Percentiles rank a stretch among this genome's conserved stretches.
phyloP scores from a whole-genome alignment of 2,797 vertebrate species.

The Siniperca obscura region DNA sequence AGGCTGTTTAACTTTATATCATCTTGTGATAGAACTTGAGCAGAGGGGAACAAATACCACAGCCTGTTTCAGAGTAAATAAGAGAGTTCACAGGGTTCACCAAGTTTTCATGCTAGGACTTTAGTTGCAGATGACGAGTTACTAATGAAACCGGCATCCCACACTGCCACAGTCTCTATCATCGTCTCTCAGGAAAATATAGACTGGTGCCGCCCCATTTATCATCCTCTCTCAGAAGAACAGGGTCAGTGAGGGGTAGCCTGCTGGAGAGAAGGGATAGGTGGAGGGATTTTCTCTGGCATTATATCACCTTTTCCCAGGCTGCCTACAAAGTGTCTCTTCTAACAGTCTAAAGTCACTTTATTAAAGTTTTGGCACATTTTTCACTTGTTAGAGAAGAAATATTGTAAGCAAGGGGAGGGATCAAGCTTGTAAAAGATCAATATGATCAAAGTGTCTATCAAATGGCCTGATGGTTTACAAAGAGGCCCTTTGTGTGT shows the following conservation, averaged over 20 bases:
- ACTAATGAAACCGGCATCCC: slow-evolving; percentile 45
- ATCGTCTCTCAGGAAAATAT: slow-evolving; percentile 51
- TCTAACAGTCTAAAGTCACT: slow-evolving; percentile 3
- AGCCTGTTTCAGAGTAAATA: background rate
- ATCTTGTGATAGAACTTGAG: background rate
- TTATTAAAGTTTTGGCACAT: slow-evolving; percentile 14
- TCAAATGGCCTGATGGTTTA: slow-evolving; percentile 14
- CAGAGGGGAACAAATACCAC: background rate
- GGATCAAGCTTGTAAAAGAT: slow-evolving; percentile 12
- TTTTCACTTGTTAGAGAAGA: background rate
- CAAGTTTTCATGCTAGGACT: slow-evolving; percentile 43
- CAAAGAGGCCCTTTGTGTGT: slow-evolving; percentile 39
- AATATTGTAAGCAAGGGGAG: background rate
- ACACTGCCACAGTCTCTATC: slow-evolving; percentile 50
- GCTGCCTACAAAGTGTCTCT: slow-evolving; percentile 41
- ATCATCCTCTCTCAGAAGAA: slow-evolving; percentile 72
- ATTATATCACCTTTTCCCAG: slow-evolving; percentile 68
- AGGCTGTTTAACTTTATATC: background rate
- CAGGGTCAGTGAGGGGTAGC: slow-evolving; percentile 69
- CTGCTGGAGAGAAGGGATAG: slow-evolving; percentile 42
- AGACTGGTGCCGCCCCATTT: slow-evolving; percentile 52
- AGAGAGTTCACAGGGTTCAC: slow-evolving; percentile 59
- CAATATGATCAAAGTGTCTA: slow-evolving; percentile 27
- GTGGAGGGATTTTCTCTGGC: slow-evolving; percentile 37
- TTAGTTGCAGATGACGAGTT: slow-evolving; percentile 35